Base-by-base conservation (phyloP, 2,113 vertebrate species). In the Anarhynchus alexandrinus region DNA sequence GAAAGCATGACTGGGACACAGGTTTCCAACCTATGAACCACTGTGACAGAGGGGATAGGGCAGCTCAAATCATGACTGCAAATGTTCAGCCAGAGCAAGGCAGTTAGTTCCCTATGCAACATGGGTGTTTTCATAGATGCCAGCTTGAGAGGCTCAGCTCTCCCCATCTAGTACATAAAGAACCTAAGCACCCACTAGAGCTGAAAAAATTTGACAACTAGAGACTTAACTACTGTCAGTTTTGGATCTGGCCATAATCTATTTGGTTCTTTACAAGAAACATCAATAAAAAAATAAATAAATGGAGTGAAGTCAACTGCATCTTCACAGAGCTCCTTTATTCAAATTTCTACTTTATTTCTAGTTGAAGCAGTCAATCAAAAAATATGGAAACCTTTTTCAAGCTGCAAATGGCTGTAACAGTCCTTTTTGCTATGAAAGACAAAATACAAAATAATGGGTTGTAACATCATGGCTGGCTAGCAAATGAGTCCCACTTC, bases 1-100 rank as follows among this genome's bases (percentile, higher is more conserved):
- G 22, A 8, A 79, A 86, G 10, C 32, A 76, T 0, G 0, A 59
- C 5, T 0, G 1, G 32, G 43, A 59, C 23, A 15, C 23, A n/a
- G 67, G 9, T 36, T 73, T 61, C 40, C 58, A 77, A 61, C n/a
- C 43, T 47, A 34, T 1, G 5, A 83, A n/a, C 5, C 1, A 3
- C 69, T 30, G 42, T 3, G 26, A 9, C 10, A 80, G 4, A 47
- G 19, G 21, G 6, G 8, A 76, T 23, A 6, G 12, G 10, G n/a
- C 20, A 76, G 38, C 51, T 76, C 57, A 29, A 45, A 82, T 69
- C 51, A 30, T 3, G 5, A 43, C 78, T 57, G 73, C 45, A 66
- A 61, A 34, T 7, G 5, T 29, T 51, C 23, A 54, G 59, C 4
- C 15, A 71, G 43, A 19, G 11, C 38, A 55, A 74, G 32, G 34